Evolutionary conservation across 2,888 invertebrate species (phyloP).

Genomic region (Xanthorhoe spadicearia): DNA sequence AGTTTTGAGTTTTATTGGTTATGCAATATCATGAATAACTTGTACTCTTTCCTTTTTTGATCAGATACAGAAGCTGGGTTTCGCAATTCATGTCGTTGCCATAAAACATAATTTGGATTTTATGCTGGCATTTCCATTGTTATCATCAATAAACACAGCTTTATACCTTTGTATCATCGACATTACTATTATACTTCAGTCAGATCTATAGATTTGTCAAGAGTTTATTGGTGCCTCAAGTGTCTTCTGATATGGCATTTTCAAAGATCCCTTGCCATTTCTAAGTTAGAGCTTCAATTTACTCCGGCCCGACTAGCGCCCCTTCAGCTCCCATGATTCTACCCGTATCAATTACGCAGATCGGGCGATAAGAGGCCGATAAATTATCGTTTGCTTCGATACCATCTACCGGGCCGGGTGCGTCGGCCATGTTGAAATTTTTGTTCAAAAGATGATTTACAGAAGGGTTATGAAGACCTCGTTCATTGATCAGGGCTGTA

Average conservation of each 20-base stretch:
- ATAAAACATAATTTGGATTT: constrained; percentile 13
- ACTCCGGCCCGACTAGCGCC: constrained; percentile 55
- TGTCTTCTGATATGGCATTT: background rate
- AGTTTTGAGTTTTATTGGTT: constrained; percentile 39
- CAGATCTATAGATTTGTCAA: background rate
- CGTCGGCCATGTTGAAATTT: constrained; percentile 57
- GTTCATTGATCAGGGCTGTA: constrained; percentile 51
- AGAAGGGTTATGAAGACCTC: constrained; percentile 58
- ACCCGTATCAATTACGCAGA: constrained; percentile 80
- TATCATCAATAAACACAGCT: constrained; percentile 1
- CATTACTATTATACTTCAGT: background rate
- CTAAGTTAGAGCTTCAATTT: constrained; percentile 45
- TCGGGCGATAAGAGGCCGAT: constrained; percentile 71
- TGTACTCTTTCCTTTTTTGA: constrained; percentile 35
- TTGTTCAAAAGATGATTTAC: constrained; percentile 70
- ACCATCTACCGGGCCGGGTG: constrained; percentile 61
- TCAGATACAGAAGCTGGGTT: constrained; percentile 20
- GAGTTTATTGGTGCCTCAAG: background rate
- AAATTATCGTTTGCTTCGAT: constrained; percentile 69
- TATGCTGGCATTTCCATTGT: constrained; percentile 5
- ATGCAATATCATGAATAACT: constrained; percentile 39
- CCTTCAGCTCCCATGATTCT: constrained; percentile 58
- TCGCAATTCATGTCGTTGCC: constrained; percentile 10
- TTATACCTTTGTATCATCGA: background rate
- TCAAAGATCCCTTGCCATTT: constrained; percentile 37